Base-by-base conservation (phyloP, 2,888 invertebrate species). In the Caenorhabditis sp. region DNA sequence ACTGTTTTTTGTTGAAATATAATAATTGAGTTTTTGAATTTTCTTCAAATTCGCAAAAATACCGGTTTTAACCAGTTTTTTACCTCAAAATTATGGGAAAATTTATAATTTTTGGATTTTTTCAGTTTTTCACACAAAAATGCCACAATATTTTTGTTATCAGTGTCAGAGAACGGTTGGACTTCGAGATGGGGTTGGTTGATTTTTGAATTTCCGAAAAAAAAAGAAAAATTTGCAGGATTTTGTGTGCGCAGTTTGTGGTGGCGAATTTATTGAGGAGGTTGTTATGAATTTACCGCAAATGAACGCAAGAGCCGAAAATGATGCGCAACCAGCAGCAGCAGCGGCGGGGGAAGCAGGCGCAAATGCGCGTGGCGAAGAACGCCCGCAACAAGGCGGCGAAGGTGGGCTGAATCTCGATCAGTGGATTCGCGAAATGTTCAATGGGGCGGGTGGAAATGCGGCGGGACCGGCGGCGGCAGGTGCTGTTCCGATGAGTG, bases 141-240 rank as follows among this genome's bases (percentile, higher is more conserved):
- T 69, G 65, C 62, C 72, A 1, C 64, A 59, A 49, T 77, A 70
- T 36, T 77, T 49, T 60, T 79, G 79, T 49, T 69, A 79, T 59
- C 61, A 59, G n/a, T 79, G 79, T 37, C 19, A 31, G 14, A 58
- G 58, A 19, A 51, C 58, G 12, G 77, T 79, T 12, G 57, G 61
- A 26, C 21, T 73, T 27, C 43, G 65, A 37, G 58, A 68, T 26
- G 36, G 55, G 17, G 68, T 68, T 49, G 58, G 55, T 66, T 53
- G 1, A 24, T 31, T 37, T 57, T 26, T 51, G 50, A 6, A 53
- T 27, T 62, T 58, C n/a, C 49, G 19, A 21, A 21, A 51, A 51
- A 51, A 23, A 51, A 5, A 4, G 17, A n/a, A 3, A 17, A n/a
- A 26, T 19, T 69, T 73, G 8, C 31, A 69, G 69, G 74, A 75